Base-by-base conservation (phyloP, 2,888 invertebrate species). In the Amphimallon solstitiale region DNA sequence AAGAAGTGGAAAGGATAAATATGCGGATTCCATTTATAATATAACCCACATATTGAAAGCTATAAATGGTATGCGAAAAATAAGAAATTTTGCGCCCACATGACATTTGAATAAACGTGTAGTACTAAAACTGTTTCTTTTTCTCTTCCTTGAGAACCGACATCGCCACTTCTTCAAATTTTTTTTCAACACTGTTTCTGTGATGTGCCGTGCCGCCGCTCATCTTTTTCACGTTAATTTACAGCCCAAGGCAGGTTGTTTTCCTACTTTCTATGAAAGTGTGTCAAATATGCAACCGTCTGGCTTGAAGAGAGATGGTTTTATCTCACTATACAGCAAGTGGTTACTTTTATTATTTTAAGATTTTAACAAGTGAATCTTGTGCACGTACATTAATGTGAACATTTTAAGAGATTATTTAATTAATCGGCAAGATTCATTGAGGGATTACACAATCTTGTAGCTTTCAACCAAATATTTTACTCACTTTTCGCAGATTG, bases 201-300 rank as follows among this genome's bases (percentile, higher is more conserved):
- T 23, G 23, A n/a, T n/a, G n/a, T n/a, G 29, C 23, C 37, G 54
- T 9, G 5, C 29, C 5, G 5, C 29, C 5, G n/a, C 21, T 46
- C 66, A 59, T 66, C 63, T 40, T 63, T 45, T 63, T 52, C 61
- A 40, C 59, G 10, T 37, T 34, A 21, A 40, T 38, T 61, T 46
- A 60, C 34, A 40, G 56, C 63, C 65, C 34, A 12, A 40, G 60
- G 40, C 66, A 70, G 66, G 68, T 74, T 72, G 68, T 67, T 68
- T 74, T 75, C 73, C 74, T 73, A 76, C 76, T 77, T 77, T 76
- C 75, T 73, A 72, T 68, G 71, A 74, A 77, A 75, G 76, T 77
- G 68, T 76, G 76, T 74, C 77, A 76, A 59, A 70, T 62, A 64
- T 68, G 62, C 56, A 66, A 38, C 40, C 56, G 40, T 51, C 51